Evolutionary conservation across 2,797 vertebrate species (phyloP).

Genomic region (Pseudochirops corinnae): DNA sequence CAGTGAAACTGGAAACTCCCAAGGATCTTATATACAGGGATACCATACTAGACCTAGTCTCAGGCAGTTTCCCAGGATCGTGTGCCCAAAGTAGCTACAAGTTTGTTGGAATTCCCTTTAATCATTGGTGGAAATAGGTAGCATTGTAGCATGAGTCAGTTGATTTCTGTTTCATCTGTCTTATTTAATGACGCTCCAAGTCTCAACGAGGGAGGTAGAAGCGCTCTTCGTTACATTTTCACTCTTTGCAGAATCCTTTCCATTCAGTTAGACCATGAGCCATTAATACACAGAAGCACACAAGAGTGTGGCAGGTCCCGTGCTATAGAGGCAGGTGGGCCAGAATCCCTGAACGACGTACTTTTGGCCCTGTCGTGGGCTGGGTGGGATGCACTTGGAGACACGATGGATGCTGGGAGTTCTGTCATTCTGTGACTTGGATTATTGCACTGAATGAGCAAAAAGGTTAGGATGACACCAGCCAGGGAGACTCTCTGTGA

Average conservation of each 20-base stretch:
- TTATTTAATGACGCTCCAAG: constrained; percentile 25
- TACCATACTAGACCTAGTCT: background rate
- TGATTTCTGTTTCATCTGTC: constrained; percentile 6
- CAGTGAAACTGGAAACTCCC: background rate
- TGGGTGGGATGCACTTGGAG: background rate
- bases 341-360: background rate
- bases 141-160: background rate
- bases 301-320: background rate
- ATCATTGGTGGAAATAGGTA: background rate
- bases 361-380: background rate
- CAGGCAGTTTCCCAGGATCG: constrained; percentile 28
- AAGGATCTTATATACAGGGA: background rate
- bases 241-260: background rate
- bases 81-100: constrained; percentile 23
- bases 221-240: constrained; percentile 6
- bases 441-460: constrained; percentile 23
- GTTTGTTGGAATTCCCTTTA: background rate
- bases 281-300: background rate
- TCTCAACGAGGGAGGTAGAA: constrained; percentile 30
- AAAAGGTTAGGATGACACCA: background rate
- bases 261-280: background rate
- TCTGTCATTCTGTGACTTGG: background rate
- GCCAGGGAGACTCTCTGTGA: constrained; percentile 17
- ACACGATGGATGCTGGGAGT: background rate
- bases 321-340: background rate